Base-by-base conservation (phyloP, 2,888 invertebrate species). In the Ophioninae sp. region DNA sequence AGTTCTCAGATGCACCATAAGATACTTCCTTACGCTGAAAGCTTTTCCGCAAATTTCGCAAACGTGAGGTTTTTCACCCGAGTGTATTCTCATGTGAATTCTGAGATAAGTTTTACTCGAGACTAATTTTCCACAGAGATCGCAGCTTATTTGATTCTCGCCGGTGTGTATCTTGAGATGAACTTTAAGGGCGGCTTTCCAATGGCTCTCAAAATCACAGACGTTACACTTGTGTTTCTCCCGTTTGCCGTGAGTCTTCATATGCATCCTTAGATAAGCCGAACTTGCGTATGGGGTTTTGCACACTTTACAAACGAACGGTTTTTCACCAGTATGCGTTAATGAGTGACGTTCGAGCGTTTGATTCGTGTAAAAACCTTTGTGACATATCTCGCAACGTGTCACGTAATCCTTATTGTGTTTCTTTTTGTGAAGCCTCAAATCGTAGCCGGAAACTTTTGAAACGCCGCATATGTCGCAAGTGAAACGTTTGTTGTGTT, bases 381-480 rank as follows among this genome's bases (percentile, higher is more conserved):
- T 94, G 58, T 93, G 92, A 79, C 95, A 95, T 0, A 94, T 79
- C 10, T 90, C 86, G 86, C 94, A 94, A 63, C 92, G 89, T 58
- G 92, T 93, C n/a, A 94, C 94, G 85, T 94, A 93, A 61, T 94
- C 94, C 0, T 94, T 94, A 0, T 94, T 94, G 78, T 95, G 95
- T 0, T 93, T 93, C 0, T 93, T 90, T 92, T 94, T 94, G 73
- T 95, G 95, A 10, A 94, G 71, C 9, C 90, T 83, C 37, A 91
- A 59, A 83, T 90, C 90, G 85, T 90, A 90, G 10, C 89, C 90
- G 9, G 91, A 90, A 0, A 90, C 91, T 77, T 91, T 91, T 0
- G 89, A 88, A 30, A 90, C 80, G 0, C 91, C 91, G 69, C 91
- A 92, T 6, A 92, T 87, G 20, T 91, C 90, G 76, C 91, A 92